Base-by-base conservation (phyloP, 1,140 invertebrate genomes). In the Drosophila carrolli region DNA sequence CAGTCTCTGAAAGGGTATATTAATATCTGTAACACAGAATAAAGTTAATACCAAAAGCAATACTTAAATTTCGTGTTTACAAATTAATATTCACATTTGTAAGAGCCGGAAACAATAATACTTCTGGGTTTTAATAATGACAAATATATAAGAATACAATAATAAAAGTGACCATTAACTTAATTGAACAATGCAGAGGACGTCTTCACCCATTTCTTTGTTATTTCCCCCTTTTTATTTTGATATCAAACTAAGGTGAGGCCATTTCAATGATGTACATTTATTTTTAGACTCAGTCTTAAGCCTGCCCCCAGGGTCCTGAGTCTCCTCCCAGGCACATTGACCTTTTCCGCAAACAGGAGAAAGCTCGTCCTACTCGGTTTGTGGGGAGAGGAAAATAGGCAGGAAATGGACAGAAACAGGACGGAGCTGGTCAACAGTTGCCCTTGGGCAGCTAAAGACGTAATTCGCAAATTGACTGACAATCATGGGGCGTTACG, bases 381-480 rank as follows among this genome's bases (percentile, higher is more conserved):
- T 38, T 43, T 41, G 43, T 19, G 23, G 13, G 32, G 16, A 62
- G 56, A 32, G 47, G 29, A 16, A 51, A 48, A 8, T 29, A 48
- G 55, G 66, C 72, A 35, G 71, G 43, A 68, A 68, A 44, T 44
- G 55, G 29, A 40, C 53, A 68, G 46, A 40, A 61, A 66, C 60
- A 62, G 46, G 60, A 59, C 56, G 32, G 29, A 44, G 37, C 23
- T 74, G 60, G 46, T 40, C 75, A 48, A 29, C 47, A 71, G 32
- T 60, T 66, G 75, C 79, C 77, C 80, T 75, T 43, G 6, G 81
- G 68, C 78, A 86, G 81, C 67, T 85, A 67, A 66, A 66, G 66
- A 66, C 67, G 78, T 86, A 85, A 85, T 85, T 85, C 78, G 78
- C 75, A 85, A 85, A 85, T 86, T 85, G 82, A 86, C 82, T 75